phyloP scores from a whole-genome alignment of 2,888 invertebrate genomes.

The Alloscopus bannaensis region DNA sequence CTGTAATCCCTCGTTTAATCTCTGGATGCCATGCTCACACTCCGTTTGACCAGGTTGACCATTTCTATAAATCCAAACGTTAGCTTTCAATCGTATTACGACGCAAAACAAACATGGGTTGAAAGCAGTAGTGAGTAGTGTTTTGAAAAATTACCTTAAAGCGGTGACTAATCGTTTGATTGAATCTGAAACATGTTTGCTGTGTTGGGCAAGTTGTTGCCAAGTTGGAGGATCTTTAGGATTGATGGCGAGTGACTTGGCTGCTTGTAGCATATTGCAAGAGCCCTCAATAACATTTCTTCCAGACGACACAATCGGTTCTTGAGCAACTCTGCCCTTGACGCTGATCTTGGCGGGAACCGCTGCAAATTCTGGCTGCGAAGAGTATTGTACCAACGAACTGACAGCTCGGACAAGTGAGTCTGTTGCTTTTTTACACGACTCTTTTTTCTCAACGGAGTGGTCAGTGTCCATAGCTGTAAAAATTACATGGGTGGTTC shows the following conservation, averaged over 20 bases:
- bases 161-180: conserved; percentile 95
- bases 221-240: conserved; percentile 95
- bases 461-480: conserved; percentile 86
- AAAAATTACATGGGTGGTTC: too few relatives aligned
- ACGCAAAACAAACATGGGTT: too few relatives aligned
- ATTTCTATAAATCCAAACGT: background rate
- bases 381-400: conserved; percentile 93
- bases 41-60: conserved; percentile 91
- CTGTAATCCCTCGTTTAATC: conserved; percentile 84
- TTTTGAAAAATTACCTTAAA: conserved; percentile 88
- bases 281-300: conserved; percentile 88
- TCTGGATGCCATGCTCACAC: conserved; percentile 89
- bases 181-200: conserved; percentile 96
- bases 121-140: background rate
- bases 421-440: conserved; percentile 86
- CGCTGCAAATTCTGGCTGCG: conserved; percentile 94
- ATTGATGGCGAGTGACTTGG: conserved; percentile 90
- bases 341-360: conserved; percentile 93
- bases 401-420: conserved; percentile 94
- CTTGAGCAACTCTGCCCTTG: conserved; percentile 88
- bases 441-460: conserved; percentile 84
- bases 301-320: conserved; percentile 91
- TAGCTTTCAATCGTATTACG: background rate
- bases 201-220: conserved; percentile 95
- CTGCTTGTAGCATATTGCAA: conserved; percentile 92